Percentiles rank a stretch among this genome's conserved stretches.
Evolutionary conservation across 1,140 invertebrate species (phyloP).

Genomic region (Drosophila pruinosa): DNA sequence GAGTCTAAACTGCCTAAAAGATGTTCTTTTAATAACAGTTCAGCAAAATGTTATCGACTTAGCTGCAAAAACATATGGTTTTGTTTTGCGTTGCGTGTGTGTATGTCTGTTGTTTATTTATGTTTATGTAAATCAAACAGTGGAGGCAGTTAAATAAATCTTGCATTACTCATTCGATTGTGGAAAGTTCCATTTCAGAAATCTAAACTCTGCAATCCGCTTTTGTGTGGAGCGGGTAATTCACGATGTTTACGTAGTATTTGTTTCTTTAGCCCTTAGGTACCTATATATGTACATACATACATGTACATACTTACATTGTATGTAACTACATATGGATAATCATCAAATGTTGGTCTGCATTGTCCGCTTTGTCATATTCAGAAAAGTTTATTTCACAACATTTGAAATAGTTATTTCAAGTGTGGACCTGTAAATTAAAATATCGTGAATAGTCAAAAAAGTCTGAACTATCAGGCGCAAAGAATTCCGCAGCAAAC

Average conservation of each 20-base stretch:
- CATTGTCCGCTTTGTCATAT: too few relatives aligned
- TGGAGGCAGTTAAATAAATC: neutral
- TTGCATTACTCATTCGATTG: neutral
- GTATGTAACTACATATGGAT: too few relatives aligned
- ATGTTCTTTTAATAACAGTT: neutral
- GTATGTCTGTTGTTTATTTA: slow-evolving; percentile 12
- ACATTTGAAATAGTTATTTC: too few relatives aligned
- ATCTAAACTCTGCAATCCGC: neutral
- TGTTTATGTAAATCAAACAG: slow-evolving; percentile 5
- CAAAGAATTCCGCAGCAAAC: too few relatives aligned
- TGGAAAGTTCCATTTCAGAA: neutral
- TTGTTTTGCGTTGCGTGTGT: neutral
- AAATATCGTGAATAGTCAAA: too few relatives aligned
- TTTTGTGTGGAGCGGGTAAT: neutral
- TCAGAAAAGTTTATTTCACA: too few relatives aligned
- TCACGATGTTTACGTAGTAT: neutral
- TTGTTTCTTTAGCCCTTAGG: neutral
- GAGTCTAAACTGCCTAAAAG: neutral
- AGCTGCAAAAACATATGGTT: slow-evolving; percentile 1
- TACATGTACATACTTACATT: too few relatives aligned
- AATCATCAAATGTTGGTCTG: too few relatives aligned
- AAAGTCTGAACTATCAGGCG: too few relatives aligned
- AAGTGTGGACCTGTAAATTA: too few relatives aligned
- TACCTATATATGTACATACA: too few relatives aligned
- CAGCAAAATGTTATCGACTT: neutral